Base-by-base conservation (phyloP, 92 coral and sea anemone species). In the Palythoa grandis region DNA sequence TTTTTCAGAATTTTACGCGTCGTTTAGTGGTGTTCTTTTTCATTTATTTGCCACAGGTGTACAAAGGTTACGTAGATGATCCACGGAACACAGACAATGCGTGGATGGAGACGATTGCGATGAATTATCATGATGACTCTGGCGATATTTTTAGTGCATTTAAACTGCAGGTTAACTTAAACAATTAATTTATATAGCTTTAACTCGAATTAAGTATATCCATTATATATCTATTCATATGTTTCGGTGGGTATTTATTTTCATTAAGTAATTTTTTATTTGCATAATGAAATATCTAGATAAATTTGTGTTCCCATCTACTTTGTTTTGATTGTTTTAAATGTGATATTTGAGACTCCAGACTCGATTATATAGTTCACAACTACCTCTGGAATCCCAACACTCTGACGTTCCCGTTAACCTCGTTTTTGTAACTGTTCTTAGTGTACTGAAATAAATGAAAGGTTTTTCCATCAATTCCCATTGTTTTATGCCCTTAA, bases 31-130 rank as follows among this genome's bases (percentile, higher is more conserved):
- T 24, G 17, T 24, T 35, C 60, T 67, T 58, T 12, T 9, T 10
- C 38, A 39, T 48, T 38, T 48, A 50, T 48, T 8, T 86, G 7
- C 54, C 22, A 63, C 88, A 96, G 99, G 95, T 96, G 78, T 96
- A 95, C 93, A 96, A 96, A 80, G 99, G 99, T 4, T 96, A 96
- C 87, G 99, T 96, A 3, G 99, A 96, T 79, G 99, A 96, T 75
- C 99, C 99, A 11, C 79, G 99, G 54, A 96, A 96, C 92, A 96
- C 99, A 16, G 99, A 96, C 72, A 95, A 93, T 76, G 78, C 99
- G 19, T 96, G 99, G 99, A 94, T 96, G 95, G 99, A 96, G 83
- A 96, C 99, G 2, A 86, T 95, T 71, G 99, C 99, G 16, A 92
- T 96, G 66, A 96, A 96, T 82, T 96, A 91, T 76, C 99, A 96